These are phyloP conservation scores for Hypanus sabinus DNA, from an alignment of 2,113 vertebrate species.

Conservation along the genomic window DNA sequence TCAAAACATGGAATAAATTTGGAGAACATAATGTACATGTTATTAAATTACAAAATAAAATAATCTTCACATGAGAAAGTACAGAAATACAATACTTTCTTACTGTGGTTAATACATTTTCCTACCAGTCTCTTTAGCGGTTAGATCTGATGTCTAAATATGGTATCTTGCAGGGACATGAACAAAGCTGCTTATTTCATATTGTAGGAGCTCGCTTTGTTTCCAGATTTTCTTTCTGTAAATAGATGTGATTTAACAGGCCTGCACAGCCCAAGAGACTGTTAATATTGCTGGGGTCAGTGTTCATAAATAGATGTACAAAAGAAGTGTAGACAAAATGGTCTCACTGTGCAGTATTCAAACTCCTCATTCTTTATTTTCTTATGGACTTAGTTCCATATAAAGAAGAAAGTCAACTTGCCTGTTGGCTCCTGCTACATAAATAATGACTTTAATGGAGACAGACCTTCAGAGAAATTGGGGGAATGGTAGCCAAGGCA, in stretches of 20 bases:
- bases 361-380: neutral
- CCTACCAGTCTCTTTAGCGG: neutral
- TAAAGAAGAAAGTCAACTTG: neutral
- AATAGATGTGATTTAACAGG: neutral
- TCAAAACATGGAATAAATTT: neutral
- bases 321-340: neutral
- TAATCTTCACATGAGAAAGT: neutral
- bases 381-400: neutral
- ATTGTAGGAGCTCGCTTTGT: neutral
- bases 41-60: neutral
- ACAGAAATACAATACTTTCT: neutral
- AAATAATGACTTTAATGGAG: conserved; percentile 25
- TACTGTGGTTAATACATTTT: neutral
- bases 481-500: neutral
- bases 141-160: neutral
- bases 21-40: neutral
- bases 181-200: neutral
- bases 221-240: conserved; percentile 1
- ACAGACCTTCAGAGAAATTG: neutral
- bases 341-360: neutral
- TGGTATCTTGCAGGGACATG: neutral
- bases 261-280: neutral
- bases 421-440: neutral
- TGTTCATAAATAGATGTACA: neutral
- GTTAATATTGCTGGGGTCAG: neutral